Evolutionary conservation across 1,140 invertebrate genomes (phyloP), one percentile per base, ranked within the genome.

Genomic region (Philopotamus ludificatus): DNA sequence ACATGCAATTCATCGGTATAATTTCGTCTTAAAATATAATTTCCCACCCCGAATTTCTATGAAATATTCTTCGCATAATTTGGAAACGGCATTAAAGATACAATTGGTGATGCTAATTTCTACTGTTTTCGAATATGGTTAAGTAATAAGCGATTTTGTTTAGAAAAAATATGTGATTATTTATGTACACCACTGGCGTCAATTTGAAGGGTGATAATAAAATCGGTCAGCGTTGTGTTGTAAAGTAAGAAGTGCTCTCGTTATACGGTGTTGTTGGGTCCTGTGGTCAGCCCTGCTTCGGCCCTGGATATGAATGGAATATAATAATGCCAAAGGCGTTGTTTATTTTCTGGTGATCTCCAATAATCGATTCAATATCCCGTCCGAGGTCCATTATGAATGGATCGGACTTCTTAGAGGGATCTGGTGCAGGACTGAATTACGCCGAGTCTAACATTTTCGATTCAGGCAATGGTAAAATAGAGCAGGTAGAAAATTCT

Each of bases 291-390:
- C 23, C 26, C 18, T 20, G 22, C 16, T 22, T 22, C 49, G 20
- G 20, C 49, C 18, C 20, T 51, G n/a, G 25, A 55, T 26, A 12
- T 54, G 39, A 54, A 55, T 55, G 62, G 62, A 28, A 21, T 22
- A 41, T 21, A 23, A 65, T 53, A 54, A 59, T 59, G n/a, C 34
- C 21, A 41, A 23, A 20, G 59, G 25, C 28, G 53, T 47, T 57
- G 53, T 65, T 65, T 57, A 57, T 65, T 65, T 65, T 65, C 26
- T 42, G 28, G 55, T 44, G 44, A 54, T 63, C 23, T 62, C 49
- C 21, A 26, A 44, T 22, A 12, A 23, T 54, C 26, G 61, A 63
- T 65, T 25, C 53, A 49, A 65, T 65, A 55, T 57, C 15, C 51
- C 39, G 28, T 18, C 16, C 12, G 18, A 26, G 18, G 45, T 34